Conservation (phyloP, 2,113 vertebrate genomes). For the Grammomys dolichurus region DNA sequence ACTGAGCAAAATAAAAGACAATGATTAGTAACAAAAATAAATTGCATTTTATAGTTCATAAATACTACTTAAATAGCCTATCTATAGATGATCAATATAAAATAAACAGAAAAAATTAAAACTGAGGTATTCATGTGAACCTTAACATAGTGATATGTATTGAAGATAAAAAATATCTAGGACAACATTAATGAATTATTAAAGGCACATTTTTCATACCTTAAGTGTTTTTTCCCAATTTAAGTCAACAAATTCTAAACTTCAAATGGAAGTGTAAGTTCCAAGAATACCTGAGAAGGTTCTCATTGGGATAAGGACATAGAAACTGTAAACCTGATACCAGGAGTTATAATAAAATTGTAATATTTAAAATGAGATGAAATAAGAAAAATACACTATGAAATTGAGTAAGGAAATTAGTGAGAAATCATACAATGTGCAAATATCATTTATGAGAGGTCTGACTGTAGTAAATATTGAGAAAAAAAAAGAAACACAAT, state of each 20-base stretch:
- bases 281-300: not conserved
- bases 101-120: not conserved
- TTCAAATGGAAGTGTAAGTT: not conserved
- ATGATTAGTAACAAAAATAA: not conserved
- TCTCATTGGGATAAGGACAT: not conserved
- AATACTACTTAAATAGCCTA: not conserved
- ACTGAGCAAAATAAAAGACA: not conserved
- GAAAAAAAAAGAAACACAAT: constrained; percentile 25
- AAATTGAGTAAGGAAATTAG: not conserved
- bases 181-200: not conserved
- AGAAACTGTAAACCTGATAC: not conserved
- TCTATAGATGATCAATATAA: not conserved
- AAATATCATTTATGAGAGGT: not conserved
- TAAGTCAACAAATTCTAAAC: not conserved
- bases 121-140: not conserved
- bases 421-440: not conserved
- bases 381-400: not conserved
- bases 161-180: not conserved
- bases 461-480: not conserved
- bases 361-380: not conserved
- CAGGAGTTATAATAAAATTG: not conserved
- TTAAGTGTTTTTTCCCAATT: not conserved
- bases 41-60: not conserved
- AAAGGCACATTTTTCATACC: not conserved
- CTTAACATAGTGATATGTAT: not conserved